Evolutionary conservation across 2,113 vertebrate species (phyloP).

Genomic region (Xyliphius kryptos): DNA sequence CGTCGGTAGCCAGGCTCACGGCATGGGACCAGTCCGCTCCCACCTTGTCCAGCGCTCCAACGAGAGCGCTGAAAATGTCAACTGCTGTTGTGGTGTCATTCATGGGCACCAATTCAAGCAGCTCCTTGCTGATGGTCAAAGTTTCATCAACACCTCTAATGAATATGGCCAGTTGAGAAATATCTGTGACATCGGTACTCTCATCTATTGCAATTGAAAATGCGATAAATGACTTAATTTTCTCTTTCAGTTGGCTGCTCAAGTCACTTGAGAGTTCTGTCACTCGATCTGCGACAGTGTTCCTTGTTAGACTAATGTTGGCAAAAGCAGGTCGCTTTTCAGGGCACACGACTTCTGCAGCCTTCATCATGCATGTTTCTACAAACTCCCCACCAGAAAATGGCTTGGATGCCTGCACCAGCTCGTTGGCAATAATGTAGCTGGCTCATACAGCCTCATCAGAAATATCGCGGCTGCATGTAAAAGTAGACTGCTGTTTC

Average conservation of each 20-base stretch:
- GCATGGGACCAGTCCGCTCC: slow-evolving; percentile 26
- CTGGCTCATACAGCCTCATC: slow-evolving; percentile 20
- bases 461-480: slow-evolving; percentile 3
- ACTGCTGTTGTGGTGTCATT: slow-evolving; percentile 15
- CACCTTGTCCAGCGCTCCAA: slow-evolving; percentile 16
- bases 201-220: slow-evolving; percentile 33
- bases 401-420: slow-evolving; percentile 15
- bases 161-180: slow-evolving; percentile 30
- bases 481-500: slow-evolving; percentile 27
- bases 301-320: slow-evolving; percentile 32
- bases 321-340: slow-evolving; percentile 12
- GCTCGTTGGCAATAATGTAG: slow-evolving; percentile 23
- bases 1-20: slow-evolving; percentile 33
- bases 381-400: no score
- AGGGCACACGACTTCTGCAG: neutral
- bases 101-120: slow-evolving; percentile 24
- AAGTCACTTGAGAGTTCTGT: slow-evolving; percentile 15
- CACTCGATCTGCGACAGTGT: slow-evolving; percentile 20
- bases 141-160: slow-evolving; percentile 25
- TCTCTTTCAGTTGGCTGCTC: slow-evolving; percentile 3
- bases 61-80: slow-evolving; percentile 17
- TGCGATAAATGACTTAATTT: slow-evolving; percentile 25
- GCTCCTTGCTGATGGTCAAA: slow-evolving; percentile 19
- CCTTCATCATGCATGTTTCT: neutral
- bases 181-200: slow-evolving; percentile 14